Evolutionary conservation across 2,888 invertebrate species (phyloP).

Genomic region (Ischnura elegans): DNA sequence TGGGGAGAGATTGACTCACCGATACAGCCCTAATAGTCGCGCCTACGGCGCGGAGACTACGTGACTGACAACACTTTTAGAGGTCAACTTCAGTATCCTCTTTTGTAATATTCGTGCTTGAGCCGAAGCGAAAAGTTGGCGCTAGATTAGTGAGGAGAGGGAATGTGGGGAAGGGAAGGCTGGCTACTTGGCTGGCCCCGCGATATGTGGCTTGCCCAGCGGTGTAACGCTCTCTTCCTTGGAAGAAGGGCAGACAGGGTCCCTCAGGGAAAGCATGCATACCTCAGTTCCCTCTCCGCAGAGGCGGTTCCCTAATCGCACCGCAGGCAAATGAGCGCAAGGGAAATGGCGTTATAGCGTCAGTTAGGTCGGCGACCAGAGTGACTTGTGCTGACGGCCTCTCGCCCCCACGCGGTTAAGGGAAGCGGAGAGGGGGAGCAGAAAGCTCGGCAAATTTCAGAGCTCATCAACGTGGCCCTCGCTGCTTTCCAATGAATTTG

Average conservation of each 20-base stretch:
- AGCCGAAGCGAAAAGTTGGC: too few relatives aligned
- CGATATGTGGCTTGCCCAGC: background rate
- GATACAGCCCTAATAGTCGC: too few relatives aligned
- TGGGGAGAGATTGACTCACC: too few relatives aligned
- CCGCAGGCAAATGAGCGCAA: background rate
- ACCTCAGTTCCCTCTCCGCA: background rate
- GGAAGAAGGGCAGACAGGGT: background rate
- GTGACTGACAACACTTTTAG: too few relatives aligned
- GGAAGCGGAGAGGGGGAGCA: too few relatives aligned
- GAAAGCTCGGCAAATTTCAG: background rate
- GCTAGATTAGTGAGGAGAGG: background rate
- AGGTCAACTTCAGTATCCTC: too few relatives aligned
- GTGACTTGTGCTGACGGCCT: background rate
- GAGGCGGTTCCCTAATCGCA: background rate
- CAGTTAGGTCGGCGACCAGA: slow-evolving; percentile 6
- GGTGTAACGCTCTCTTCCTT: background rate
- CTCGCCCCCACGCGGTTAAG: background rate
- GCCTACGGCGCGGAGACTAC: too few relatives aligned
- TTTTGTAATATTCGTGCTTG: too few relatives aligned
- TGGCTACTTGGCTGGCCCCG: too few relatives aligned
- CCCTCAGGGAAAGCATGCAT: background rate
- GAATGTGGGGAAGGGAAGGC: background rate
- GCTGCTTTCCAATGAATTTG: slow-evolving; percentile 31
- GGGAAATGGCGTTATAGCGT: slow-evolving; percentile 30
- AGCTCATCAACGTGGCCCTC: background rate